Evolutionary conservation across 2,888 invertebrate species (phyloP).

Genomic region (Schizaphis graminum): DNA sequence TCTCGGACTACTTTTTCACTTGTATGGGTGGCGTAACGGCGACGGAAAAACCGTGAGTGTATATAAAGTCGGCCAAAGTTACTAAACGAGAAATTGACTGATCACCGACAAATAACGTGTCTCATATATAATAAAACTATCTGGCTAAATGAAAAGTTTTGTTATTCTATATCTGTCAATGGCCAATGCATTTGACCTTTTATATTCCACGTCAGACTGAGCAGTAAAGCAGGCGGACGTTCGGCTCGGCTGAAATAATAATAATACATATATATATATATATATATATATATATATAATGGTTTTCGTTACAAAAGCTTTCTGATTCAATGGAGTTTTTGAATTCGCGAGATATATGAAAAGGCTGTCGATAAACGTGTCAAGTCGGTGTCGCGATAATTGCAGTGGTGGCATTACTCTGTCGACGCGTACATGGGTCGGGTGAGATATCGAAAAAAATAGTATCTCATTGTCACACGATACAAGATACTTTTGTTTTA

Average conservation of each 20-base stretch:
- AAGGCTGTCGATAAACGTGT: not conserved
- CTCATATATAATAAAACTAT: slow-evolving; percentile 7
- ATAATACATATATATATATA: not conserved
- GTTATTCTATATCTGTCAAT: slow-evolving; percentile 8
- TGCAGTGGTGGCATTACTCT: not conserved
- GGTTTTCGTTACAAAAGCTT: not conserved
- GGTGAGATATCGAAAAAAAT: not conserved
- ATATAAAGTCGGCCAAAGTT: not conserved
- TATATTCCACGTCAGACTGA: not conserved
- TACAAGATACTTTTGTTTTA: not conserved
- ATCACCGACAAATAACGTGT: slow-evolving; percentile 45
- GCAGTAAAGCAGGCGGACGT: not conserved
- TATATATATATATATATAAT: too few relatives aligned
- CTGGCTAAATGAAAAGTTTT: slow-evolving; percentile 37
- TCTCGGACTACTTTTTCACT: not conserved
- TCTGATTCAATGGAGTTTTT: not conserved
- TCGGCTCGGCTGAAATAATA: not conserved
- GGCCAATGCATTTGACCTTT: not conserved
- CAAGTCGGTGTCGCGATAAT: not conserved
- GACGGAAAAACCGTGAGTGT: not conserved
- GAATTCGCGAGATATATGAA: not conserved
- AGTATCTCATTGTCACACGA: not conserved
- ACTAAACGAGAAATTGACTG: slow-evolving; percentile 31
- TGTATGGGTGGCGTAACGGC: not conserved
- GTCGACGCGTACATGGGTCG: not conserved